Evolutionary conservation across 2,797 vertebrate species (phyloP).

Genomic region (Brachyalestes nurse): DNA sequence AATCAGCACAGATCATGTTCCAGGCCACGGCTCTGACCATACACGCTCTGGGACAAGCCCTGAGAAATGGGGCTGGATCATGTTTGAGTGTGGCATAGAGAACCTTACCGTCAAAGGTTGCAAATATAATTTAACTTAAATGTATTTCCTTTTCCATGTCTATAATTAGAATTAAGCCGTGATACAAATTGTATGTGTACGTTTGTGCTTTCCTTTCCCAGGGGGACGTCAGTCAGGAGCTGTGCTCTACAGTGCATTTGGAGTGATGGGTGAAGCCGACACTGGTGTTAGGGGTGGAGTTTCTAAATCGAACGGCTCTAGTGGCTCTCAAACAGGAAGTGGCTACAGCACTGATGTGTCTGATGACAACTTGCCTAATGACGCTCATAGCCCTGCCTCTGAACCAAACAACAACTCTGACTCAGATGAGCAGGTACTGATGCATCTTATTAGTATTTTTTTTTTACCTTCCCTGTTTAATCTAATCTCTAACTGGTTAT

Average conservation of each 20-base stretch:
- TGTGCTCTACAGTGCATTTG: constrained; percentile 89
- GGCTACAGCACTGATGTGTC: constrained; percentile 98
- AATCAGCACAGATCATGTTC: constrained; percentile 78
- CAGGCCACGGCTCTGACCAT: constrained; percentile 71
- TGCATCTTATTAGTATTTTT: background rate
- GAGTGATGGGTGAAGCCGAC: constrained; percentile 86
- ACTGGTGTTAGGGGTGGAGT: constrained; percentile 80
- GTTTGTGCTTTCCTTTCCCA: constrained; percentile 59
- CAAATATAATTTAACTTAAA: background rate
- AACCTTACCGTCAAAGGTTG: constrained; percentile 95
- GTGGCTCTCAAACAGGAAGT: constrained; percentile 95
- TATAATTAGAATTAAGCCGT: background rate
- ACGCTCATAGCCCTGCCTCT: constrained; percentile 86
- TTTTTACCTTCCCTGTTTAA: background rate
- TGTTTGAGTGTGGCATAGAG: constrained; percentile 99
- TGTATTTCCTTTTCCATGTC: background rate
- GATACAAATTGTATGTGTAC: background rate
- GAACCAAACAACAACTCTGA: constrained; percentile 85
- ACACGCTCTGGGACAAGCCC: constrained; percentile 81
- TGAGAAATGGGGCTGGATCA: constrained; percentile 99
- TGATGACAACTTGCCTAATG: constrained; percentile 92
- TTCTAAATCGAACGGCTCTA: constrained; percentile 91
- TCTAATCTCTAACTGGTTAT: background rate
- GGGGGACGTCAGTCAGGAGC: constrained; percentile 96
- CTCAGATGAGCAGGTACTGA: constrained; percentile 91